Evolutionary conservation across 2,113 vertebrate genomes (phyloP), one percentile per base, ranked within the genome.

Genomic region (Ondatra zibethicus): DNA sequence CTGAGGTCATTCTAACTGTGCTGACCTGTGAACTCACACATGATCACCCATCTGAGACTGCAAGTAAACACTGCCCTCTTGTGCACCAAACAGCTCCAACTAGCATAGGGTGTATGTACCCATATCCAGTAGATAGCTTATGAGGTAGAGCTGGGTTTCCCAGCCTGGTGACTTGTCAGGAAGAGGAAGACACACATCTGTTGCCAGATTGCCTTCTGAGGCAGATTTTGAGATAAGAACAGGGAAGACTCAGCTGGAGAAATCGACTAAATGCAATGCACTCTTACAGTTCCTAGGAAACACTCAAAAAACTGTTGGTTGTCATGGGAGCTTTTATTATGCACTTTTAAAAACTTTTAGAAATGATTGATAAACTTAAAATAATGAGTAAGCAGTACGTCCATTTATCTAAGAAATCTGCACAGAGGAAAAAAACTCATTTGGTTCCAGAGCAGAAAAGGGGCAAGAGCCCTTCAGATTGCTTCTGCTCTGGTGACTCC

Each of bases 41-140:
- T 6, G 88, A 92, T 3, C 95, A 23, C 9, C 27, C 29, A 84
- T 70, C 87, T 94, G 4, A 11, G 96, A 98, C 76, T 2, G 90
- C 23, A 96, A 98, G 98, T 97, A 96, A 98, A 99, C 58, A 98
- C 98, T 98, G 98, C 99, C 99, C 98, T 98, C 99, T 99, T 98
- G 98, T 98, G 99, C 98, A 97, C 97, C 13, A 19, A 36, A 63
- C 16, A 8, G 93, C 82, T 94, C 96, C 0, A 58, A 93, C 68
- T 39, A 4, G 80, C 66, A 10, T 2, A 52, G 80, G 88, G 72
- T 85, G 1, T 55, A 14, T 72, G 77, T 55, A 58, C 65, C 85
- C 68, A 88, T 68, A 0, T 36, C 80, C 84, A 17, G 11, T 0
- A 1, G 85, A 88, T 33, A 27, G 85, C 58, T 25, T 82, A 47